Evolutionary conservation across 2,113 vertebrate species (phyloP).

Genomic region (Tupaia tana): DNA sequence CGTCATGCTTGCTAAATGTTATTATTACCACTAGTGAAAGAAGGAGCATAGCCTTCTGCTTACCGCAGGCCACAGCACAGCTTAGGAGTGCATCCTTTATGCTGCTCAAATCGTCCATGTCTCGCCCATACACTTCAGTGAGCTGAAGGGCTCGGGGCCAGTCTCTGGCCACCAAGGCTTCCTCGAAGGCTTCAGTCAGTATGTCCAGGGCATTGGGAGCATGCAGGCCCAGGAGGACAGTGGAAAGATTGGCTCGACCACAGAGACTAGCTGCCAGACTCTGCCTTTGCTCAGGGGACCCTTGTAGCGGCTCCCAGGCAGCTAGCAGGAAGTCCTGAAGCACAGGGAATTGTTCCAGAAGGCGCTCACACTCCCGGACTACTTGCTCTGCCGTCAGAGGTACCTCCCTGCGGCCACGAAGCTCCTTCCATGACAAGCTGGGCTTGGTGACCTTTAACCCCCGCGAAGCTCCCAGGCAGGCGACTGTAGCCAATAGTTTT

Average conservation of each 20-base stretch:
- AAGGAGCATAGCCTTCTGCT: slow-evolving; percentile 34
- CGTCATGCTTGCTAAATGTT: background rate
- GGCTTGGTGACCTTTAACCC: slow-evolving; percentile 86
- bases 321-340: slow-evolving; percentile 88
- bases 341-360: slow-evolving; percentile 92
- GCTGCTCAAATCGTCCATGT: slow-evolving; percentile 85
- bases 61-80: slow-evolving; percentile 92
- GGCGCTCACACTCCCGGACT: slow-evolving; percentile 89
- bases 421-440: slow-evolving; percentile 89
- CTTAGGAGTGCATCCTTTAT: slow-evolving; percentile 92
- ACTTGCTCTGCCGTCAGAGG: slow-evolving; percentile 92
- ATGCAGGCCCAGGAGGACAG: slow-evolving; percentile 93
- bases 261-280: slow-evolving; percentile 87
- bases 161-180: slow-evolving; percentile 88
- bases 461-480: slow-evolving; percentile 90
- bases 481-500: slow-evolving; percentile 89
- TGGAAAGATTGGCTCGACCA: slow-evolving; percentile 86
- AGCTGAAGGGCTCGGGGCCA: slow-evolving; percentile 90
- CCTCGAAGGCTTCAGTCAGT: slow-evolving; percentile 90
- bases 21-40: background rate
- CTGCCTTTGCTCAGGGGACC: slow-evolving; percentile 75
- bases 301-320: slow-evolving; percentile 90
- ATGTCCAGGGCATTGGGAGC: slow-evolving; percentile 85
- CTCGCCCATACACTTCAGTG: slow-evolving; percentile 90
- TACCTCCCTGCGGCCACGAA: slow-evolving; percentile 92